phyloP scores from a whole-genome alignment of 2,888 invertebrate species.

The Cartodere bifasciata region DNA sequence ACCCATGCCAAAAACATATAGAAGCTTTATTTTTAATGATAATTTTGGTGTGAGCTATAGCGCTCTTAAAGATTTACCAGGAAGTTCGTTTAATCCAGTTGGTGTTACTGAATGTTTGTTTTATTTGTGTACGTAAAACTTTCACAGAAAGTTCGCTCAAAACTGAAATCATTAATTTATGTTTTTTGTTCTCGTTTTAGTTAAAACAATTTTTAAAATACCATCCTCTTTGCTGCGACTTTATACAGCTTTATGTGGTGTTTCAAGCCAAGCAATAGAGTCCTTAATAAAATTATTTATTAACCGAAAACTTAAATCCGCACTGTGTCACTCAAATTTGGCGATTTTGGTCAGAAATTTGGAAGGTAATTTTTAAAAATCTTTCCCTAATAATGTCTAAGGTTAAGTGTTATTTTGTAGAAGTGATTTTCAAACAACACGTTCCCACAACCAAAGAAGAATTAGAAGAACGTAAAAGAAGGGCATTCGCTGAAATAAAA shows the following conservation, averaged over 20 bases:
- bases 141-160: no score
- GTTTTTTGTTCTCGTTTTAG: slow-evolving; percentile 34
- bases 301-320: slow-evolving; percentile 31
- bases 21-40: slow-evolving; percentile 32
- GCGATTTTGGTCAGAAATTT: slow-evolving; percentile 45
- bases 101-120: slow-evolving; percentile 33
- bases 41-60: slow-evolving; percentile 32
- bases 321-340: slow-evolving; percentile 42
- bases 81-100: slow-evolving; percentile 27
- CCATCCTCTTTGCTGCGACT: slow-evolving; percentile 36
- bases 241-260: slow-evolving; percentile 37
- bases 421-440: slow-evolving; percentile 30
- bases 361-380: slow-evolving; percentile 36
- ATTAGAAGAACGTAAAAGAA: slow-evolving; percentile 27
- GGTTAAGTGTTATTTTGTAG: slow-evolving; percentile 19
- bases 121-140: slow-evolving; percentile 33
- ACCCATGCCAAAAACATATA: slow-evolving; percentile 28
- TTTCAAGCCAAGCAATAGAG: slow-evolving; percentile 37
- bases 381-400: slow-evolving; percentile 1
- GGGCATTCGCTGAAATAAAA: slow-evolving; percentile 36
- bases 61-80: slow-evolving; percentile 20
- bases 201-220: slow-evolving; percentile 42
- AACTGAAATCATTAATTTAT: no score
- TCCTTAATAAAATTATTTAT: slow-evolving; percentile 31
- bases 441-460: slow-evolving; percentile 27